phyloP scores from a whole-genome alignment of 2,113 vertebrate species.

The Ciconia maguari region DNA sequence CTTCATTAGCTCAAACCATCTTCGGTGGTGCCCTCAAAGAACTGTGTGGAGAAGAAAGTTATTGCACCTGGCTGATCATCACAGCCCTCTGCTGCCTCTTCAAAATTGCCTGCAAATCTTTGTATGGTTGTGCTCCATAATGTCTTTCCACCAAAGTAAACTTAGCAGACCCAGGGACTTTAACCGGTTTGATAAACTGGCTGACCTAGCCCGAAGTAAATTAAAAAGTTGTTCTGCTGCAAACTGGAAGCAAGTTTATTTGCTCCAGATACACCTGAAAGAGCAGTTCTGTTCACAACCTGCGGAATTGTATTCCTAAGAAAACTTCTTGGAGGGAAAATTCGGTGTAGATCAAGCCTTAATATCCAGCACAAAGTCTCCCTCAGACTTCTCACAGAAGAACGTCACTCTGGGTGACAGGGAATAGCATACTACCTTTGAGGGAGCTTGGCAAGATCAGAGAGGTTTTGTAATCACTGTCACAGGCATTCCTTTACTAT shows the following conservation, averaged over 20 bases:
- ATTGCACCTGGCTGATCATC: background rate
- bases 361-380: background rate
- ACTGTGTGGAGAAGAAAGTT: background rate
- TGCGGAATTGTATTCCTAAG: background rate
- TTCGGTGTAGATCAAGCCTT: background rate
- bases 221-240: background rate
- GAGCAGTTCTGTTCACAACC: background rate
- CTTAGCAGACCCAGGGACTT: background rate
- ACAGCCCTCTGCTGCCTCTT: background rate
- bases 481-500: background rate
- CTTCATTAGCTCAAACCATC: background rate
- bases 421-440: background rate
- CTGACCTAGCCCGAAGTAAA: background rate
- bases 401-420: background rate
- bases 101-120: background rate
- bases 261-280: background rate
- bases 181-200: background rate
- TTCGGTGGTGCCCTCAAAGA: background rate
- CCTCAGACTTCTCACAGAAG: background rate
- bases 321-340: background rate
- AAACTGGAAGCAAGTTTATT: background rate
- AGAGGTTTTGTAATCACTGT: background rate
- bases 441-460: background rate
- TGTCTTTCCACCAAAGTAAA: background rate
- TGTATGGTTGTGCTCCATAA: background rate